Evolutionary conservation across 2,113 vertebrate genomes (phyloP).

Genomic region (Lepus americanus): DNA sequence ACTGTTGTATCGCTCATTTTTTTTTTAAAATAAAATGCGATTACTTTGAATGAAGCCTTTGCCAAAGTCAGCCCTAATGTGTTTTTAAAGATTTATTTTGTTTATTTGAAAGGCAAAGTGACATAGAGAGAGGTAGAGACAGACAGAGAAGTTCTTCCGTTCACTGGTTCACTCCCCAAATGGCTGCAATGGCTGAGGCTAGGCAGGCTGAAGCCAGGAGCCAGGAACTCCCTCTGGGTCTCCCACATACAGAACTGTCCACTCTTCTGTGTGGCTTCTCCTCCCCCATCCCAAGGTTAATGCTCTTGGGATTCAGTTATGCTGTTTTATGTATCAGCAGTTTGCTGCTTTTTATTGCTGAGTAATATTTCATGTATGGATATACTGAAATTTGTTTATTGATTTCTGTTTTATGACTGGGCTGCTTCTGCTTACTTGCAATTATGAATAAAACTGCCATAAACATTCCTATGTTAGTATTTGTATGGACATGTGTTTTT

Average conservation of each 20-base stretch:
- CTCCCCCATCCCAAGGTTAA: background rate
- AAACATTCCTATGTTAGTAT: background rate
- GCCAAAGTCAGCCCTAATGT: background rate
- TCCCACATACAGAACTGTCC: too few relatives aligned
- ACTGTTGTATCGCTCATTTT: background rate
- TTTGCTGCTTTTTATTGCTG: background rate
- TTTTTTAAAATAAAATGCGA: background rate
- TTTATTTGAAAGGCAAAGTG: too few relatives aligned
- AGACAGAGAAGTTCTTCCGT: too few relatives aligned
- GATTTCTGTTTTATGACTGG: background rate
- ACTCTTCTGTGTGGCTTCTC: background rate
- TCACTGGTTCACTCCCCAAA: too few relatives aligned
- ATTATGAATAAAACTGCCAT: background rate
- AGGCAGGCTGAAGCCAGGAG: too few relatives aligned
- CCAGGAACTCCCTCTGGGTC: too few relatives aligned
- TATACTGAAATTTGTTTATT: background rate
- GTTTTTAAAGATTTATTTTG: too few relatives aligned
- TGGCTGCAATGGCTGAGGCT: too few relatives aligned
- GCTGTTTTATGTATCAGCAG: background rate
- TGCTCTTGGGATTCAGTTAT: background rate
- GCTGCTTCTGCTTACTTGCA: conserved; percentile 10
- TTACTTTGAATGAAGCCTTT: background rate
- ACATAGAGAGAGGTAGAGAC: too few relatives aligned
- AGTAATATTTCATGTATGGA: background rate
- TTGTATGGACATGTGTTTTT: background rate